phyloP scores from a whole-genome alignment of 2,888 invertebrate genomes.

The Artemia sinica region DNA sequence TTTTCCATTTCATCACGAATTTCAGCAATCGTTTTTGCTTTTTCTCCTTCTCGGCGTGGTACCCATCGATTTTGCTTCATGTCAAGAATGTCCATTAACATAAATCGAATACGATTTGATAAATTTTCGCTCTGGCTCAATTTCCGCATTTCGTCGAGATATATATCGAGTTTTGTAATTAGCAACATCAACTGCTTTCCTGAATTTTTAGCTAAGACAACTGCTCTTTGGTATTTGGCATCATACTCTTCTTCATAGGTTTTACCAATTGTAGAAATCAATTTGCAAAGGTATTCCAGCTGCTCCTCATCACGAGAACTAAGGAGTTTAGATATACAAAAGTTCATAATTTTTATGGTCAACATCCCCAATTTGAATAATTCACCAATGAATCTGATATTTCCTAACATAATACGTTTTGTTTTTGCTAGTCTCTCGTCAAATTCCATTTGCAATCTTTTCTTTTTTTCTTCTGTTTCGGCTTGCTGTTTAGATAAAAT shows the following conservation, averaged over 20 bases:
- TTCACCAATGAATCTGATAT: slow-evolving; percentile 51
- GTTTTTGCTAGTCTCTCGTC: no score
- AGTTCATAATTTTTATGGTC: slow-evolving; percentile 66
- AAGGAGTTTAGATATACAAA: slow-evolving; percentile 60
- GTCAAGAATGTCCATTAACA: slow-evolving; percentile 82
- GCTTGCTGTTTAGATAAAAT: no score
- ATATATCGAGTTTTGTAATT: slow-evolving; percentile 34
- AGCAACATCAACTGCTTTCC: no score
- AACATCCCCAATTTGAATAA: slow-evolving; percentile 78
- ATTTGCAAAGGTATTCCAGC: slow-evolving; percentile 76
- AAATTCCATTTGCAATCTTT: no score
- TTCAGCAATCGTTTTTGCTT: slow-evolving; percentile 61
- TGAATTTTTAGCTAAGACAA: no score
- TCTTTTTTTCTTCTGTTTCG: no score
- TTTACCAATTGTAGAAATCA: slow-evolving; percentile 76
- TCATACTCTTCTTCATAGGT: slow-evolving; percentile 28
- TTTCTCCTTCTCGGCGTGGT: slow-evolving; percentile 62
- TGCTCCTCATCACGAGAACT: slow-evolving; percentile 63
- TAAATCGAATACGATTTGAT: slow-evolving; percentile 41
- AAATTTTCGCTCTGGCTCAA: slow-evolving; percentile 44
- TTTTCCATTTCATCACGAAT: slow-evolving; percentile 59
- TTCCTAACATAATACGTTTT: no score
- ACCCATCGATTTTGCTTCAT: slow-evolving; percentile 66
- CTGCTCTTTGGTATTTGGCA: neutral
- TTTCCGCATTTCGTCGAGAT: slow-evolving; percentile 49